These are phyloP conservation scores for Rhizoglyphus robini DNA, from an alignment of 1,140 invertebrate species.

Conservation along the genomic window DNA sequence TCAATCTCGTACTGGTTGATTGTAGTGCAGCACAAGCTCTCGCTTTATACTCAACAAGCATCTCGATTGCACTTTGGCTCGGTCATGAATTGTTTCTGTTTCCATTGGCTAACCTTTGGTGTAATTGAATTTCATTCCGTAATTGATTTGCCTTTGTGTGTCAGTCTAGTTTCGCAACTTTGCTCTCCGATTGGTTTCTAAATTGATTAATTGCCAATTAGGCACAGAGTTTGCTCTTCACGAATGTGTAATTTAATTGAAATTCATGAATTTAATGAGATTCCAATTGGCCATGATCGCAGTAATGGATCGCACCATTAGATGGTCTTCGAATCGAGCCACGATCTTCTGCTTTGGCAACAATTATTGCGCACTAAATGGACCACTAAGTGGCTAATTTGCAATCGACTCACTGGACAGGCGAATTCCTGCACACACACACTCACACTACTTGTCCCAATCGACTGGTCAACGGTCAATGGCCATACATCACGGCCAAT, in stretches of 20 bases:
- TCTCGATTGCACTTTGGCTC: no score
- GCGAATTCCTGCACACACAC: not conserved
- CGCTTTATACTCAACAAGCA: no score
- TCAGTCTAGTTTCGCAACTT: no score
- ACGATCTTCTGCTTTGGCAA: not conserved
- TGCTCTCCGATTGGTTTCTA: no score
- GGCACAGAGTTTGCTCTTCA: no score
- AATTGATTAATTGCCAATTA: no score
- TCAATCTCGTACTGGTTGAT: no score
- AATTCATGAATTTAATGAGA: constrained; percentile 14
- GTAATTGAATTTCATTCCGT: no score
- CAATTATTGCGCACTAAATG: constrained; percentile 5
- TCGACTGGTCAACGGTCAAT: not conserved
- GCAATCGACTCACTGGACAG: not conserved
- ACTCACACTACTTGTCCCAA: not conserved
- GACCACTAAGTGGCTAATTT: constrained; percentile 11
- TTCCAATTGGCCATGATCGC: constrained; percentile 9
- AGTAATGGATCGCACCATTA: not conserved
- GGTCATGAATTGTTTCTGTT: no score
- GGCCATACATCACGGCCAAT: not conserved
- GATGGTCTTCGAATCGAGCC: not conserved
- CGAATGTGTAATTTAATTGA: not conserved
- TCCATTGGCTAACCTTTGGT: no score
- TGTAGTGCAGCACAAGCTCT: no score
- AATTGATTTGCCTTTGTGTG: no score